A percentile compares a stretch with the other conserved stretches of the same genome.
phyloP scores from a whole-genome alignment of 2,797 vertebrate species.

The Peromyscus aztecus region DNA sequence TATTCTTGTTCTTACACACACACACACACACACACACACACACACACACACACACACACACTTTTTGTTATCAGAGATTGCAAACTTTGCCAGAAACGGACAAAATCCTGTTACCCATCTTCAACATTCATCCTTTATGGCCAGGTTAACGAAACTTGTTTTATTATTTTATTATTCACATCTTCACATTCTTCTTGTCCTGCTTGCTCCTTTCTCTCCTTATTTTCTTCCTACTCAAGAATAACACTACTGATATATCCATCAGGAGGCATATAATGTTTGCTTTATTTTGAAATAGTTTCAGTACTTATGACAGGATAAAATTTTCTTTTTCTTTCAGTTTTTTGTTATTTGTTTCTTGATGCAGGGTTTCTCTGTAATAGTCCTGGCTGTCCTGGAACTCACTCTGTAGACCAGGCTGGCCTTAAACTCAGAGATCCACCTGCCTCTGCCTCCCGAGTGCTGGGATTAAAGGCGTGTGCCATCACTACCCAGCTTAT shows the following conservation, averaged over 20 bases:
- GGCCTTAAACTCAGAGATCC: neutral
- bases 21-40: too few species aligned
- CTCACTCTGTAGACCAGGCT: neutral
- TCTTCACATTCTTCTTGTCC: neutral
- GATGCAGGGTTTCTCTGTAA: neutral
- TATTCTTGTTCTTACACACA: neutral
- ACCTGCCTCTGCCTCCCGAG: neutral
- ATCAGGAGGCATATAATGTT: neutral
- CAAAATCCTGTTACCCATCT: neutral
- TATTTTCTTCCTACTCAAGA: neutral
- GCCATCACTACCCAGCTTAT: neutral
- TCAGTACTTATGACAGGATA: constrained; percentile 23
- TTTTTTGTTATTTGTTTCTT: neutral
- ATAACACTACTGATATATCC: neutral
- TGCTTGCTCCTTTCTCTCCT: neutral
- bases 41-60: too few species aligned
- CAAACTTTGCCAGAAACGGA: neutral
- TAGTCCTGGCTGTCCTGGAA: neutral
- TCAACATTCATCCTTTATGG: neutral
- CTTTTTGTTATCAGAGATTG: neutral
- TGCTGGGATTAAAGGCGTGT: neutral
- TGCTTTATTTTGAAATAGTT: constrained; percentile 58
- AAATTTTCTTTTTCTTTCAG: neutral
- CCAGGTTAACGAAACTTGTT: neutral
- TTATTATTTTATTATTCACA: neutral